These are phyloP conservation scores for Amblyteles armatorius DNA, from an alignment of 2,888 invertebrate species.

Conservation along the genomic window DNA sequence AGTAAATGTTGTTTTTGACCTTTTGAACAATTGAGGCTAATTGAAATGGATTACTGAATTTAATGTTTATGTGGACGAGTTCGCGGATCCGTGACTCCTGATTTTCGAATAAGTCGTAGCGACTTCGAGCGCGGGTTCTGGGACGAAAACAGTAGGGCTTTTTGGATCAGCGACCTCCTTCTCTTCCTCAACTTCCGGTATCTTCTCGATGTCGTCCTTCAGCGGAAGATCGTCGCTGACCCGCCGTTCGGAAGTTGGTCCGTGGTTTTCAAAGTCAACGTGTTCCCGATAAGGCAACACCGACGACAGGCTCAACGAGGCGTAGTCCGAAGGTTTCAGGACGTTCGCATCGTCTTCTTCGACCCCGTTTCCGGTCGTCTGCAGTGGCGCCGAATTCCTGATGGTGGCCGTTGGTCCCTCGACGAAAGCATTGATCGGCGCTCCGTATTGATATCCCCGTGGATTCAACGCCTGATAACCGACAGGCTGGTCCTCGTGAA, in stretches of 20 bases:
- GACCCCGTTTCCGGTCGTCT: background rate
- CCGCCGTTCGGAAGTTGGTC: constrained; percentile 8
- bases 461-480: constrained; percentile 17
- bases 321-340: constrained; percentile 14
- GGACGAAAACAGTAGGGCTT: background rate
- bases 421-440: constrained; percentile 15
- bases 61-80: constrained; percentile 6
- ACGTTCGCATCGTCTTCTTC: background rate
- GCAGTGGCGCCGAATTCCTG: background rate
- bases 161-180: background rate
- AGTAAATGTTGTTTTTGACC: background rate
- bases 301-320: constrained; percentile 8
- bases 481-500: background rate
- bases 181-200: background rate
- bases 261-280: constrained; percentile 7
- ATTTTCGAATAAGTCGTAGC: constrained; percentile 43
- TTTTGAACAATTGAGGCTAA: background rate
- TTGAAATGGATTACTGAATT: background rate
- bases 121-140: constrained; percentile 16
- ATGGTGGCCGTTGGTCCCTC: background rate
- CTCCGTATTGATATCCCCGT: constrained; percentile 21
- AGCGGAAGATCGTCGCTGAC: background rate
- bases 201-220: background rate
- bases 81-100: constrained; percentile 14
- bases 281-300: constrained; percentile 19